Conservation (phyloP, 2,113 vertebrate genomes). For the Odontesthes bonariensis region DNA sequence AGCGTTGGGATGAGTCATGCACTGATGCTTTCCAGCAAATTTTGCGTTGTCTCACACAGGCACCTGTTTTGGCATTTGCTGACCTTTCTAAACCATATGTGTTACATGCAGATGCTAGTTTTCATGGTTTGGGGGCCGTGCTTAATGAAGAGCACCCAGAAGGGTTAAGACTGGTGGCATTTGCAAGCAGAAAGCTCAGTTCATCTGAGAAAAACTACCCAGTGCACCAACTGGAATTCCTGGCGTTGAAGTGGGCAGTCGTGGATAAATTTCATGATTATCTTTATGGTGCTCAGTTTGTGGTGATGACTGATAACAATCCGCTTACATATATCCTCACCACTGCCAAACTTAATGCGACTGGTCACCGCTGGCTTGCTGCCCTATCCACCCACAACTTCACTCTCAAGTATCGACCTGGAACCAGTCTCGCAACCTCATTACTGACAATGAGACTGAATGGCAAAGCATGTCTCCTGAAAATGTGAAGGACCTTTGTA, state of each 20-base stretch:
- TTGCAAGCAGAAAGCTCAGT: not conserved
- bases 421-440: not conserved
- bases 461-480: too few relatives aligned
- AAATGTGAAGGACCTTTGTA: too few relatives aligned
- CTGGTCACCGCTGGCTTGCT: not conserved
- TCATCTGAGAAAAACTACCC: not conserved
- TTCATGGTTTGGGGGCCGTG: not conserved
- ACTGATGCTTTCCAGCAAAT: too few relatives aligned
- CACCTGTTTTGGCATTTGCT: not conserved
- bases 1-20: too few relatives aligned
- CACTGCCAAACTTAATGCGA: not conserved
- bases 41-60: not conserved
- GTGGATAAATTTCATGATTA: too few relatives aligned
- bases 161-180: not conserved
- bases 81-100: not conserved
- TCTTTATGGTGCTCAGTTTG: too few relatives aligned
- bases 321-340: too few relatives aligned
- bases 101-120: conserved; percentile 2
- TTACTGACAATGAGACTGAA: too few relatives aligned
- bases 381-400: not conserved
- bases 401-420: not conserved
- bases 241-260: too few relatives aligned
- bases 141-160: not conserved
- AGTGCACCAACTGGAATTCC: not conserved
- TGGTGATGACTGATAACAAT: too few relatives aligned